Conservation (phyloP, 2,797 vertebrate species). For the Sebastes ruberrimus region DNA sequence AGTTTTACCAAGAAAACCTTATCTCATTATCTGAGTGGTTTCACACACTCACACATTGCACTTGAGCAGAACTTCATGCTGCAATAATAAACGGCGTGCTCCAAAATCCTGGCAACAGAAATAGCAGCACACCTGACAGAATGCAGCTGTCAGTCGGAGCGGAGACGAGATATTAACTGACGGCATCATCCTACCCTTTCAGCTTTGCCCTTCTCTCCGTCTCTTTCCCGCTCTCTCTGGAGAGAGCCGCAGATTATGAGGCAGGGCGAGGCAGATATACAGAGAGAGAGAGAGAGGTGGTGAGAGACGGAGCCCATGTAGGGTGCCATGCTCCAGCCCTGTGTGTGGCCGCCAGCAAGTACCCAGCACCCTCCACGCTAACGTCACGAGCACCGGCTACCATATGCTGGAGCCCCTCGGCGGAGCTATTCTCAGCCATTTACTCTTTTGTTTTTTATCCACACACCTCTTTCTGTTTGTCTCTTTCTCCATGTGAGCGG, state of each 20-base stretch:
- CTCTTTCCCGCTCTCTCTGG: constrained; percentile 21
- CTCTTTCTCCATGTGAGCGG: constrained; percentile 20
- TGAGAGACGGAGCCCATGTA: constrained; percentile 17
- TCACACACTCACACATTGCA: not conserved
- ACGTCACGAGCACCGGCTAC: constrained; percentile 41
- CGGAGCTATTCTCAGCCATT: constrained; percentile 49
- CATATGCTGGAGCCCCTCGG: constrained; percentile 52
- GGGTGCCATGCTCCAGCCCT: constrained; percentile 21
- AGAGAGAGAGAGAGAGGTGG: not conserved
- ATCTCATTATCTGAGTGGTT: constrained; percentile 11
- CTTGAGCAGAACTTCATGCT: constrained; percentile 25
- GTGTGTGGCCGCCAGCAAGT: constrained; percentile 41
- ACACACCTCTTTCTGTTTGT: constrained; percentile 9
- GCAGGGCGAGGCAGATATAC: constrained; percentile 6
- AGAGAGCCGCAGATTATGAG: constrained; percentile 27
- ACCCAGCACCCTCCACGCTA: constrained; percentile 18
- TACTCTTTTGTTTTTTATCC: constrained; percentile 1
- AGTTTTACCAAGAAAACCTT: not conserved
- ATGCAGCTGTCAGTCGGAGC: constrained; percentile 53
- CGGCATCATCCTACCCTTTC: constrained; percentile 45
- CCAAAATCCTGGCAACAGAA: constrained; percentile 26
- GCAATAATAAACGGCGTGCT: constrained; percentile 26
- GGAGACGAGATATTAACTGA: constrained; percentile 51
- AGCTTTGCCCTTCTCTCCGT: constrained; percentile 35
- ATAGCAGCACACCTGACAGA: constrained; percentile 60